Percentiles rank a stretch among this genome's conserved stretches.
phyloP scores from a whole-genome alignment of 2,113 vertebrate genomes.

The Hippolais icterina region DNA sequence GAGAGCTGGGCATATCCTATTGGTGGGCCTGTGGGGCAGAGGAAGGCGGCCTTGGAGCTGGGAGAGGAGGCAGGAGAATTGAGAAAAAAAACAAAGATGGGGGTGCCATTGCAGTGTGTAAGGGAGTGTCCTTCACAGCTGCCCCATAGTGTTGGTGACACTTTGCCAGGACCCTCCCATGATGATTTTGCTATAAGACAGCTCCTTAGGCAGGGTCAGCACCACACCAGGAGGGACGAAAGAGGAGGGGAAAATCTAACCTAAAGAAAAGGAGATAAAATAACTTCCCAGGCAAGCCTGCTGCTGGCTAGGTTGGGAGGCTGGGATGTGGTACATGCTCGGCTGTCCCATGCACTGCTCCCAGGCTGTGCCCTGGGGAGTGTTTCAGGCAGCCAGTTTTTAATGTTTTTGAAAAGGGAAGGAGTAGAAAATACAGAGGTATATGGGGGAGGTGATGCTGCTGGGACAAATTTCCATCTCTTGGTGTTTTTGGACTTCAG shows the following conservation, averaged over 20 bases:
- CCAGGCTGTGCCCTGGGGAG: neutral
- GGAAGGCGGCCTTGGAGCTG: neutral
- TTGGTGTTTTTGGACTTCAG: neutral
- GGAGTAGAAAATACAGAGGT: neutral
- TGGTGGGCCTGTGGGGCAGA: fast-evolving
- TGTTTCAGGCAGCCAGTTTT: neutral
- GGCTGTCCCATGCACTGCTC: fast-evolving
- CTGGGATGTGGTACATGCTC: fast-evolving
- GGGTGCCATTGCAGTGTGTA: fast-evolving
- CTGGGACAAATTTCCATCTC: neutral
- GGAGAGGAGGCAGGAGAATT: neutral
- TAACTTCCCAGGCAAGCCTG: neutral
- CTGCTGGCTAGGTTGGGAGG: neutral
- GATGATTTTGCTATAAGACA: neutral
- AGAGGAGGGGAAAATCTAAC: neutral
- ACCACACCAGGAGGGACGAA: neutral
- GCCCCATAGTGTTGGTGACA: neutral
- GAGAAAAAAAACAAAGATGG: neutral
- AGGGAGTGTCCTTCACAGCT: neutral
- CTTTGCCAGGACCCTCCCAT: fast-evolving
- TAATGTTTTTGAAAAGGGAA: neutral
- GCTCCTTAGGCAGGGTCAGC: neutral
- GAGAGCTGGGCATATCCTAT: neutral
- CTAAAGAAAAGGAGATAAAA: neutral
- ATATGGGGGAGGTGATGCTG: neutral